Evolutionary conservation across 2,888 invertebrate species (phyloP).

Genomic region (Aphelenchoides bicaudatus): DNA sequence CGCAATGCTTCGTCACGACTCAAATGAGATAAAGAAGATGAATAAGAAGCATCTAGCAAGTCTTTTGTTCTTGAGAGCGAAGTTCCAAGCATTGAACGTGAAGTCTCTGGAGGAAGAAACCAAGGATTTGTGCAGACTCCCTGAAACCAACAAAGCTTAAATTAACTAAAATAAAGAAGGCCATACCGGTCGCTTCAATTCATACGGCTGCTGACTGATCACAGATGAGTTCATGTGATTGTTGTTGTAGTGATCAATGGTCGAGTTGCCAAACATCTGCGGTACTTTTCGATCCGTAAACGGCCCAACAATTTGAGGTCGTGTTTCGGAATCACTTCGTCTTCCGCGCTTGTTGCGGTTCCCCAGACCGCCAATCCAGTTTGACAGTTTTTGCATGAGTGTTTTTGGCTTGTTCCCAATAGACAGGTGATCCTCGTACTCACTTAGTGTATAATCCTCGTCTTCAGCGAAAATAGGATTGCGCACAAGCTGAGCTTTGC

Average conservation of each 20-base stretch:
- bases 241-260: background rate
- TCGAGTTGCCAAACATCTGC: too few species aligned
- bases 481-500: constrained; percentile 12
- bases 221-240: background rate
- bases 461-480: constrained; percentile 14
- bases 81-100: too few species aligned
- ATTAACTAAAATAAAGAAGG: too few species aligned
- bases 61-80: constrained; percentile 17
- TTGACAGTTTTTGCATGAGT: constrained; percentile 33
- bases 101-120: constrained; percentile 17
- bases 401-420: background rate
- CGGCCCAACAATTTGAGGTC: constrained; percentile 13
- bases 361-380: constrained; percentile 36
- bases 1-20: constrained; percentile 30
- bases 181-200: too few species aligned
- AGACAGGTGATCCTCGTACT: constrained; percentile 2
- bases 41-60: constrained; percentile 25
- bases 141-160: too few species aligned
- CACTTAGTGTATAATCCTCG: too few species aligned
- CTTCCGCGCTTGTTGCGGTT: constrained; percentile 19
- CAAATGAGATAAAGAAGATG: constrained; percentile 22
- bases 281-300: too few species aligned
- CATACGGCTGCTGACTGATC: too few species aligned
- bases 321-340: constrained; percentile 17
- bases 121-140: constrained; percentile 36